These are phyloP conservation scores for Poicephalus gulielmi DNA, from an alignment of 2,113 vertebrate species.

Conservation along the genomic window DNA sequence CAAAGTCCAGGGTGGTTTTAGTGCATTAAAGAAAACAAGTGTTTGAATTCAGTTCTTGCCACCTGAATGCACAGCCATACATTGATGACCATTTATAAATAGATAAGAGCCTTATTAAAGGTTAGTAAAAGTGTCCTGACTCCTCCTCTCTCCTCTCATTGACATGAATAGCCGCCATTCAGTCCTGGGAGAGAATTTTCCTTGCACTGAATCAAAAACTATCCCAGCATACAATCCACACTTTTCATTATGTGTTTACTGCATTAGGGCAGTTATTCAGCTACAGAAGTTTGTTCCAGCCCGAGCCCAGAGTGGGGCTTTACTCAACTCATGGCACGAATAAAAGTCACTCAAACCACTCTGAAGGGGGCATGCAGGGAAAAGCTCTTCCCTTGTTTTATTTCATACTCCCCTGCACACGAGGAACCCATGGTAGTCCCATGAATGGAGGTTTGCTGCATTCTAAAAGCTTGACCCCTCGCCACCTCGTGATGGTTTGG, in stretches of 20 bases:
- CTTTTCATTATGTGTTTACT: neutral
- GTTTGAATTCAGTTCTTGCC: neutral
- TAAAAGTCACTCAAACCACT: neutral
- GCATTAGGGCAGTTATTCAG: conserved; percentile 25
- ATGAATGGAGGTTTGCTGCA: neutral
- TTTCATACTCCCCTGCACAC: neutral
- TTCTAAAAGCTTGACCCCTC: neutral
- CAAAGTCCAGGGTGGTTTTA: neutral
- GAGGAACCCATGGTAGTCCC: neutral
- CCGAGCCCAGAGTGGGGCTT: neutral
- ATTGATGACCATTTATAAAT: conserved; percentile 8
- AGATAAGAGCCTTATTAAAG: conserved; percentile 39
- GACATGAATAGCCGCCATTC: conserved; percentile 54
- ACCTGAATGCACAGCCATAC: neutral
- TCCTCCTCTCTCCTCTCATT: conserved; percentile 5
- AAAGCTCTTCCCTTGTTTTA: neutral
- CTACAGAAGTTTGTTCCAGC: neutral
- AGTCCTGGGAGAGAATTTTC: conserved; percentile 25
- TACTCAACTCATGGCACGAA: neutral
- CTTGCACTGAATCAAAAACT: neutral
- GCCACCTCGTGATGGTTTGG: neutral
- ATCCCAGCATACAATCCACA: neutral
- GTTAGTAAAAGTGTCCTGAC: conserved; percentile 44
- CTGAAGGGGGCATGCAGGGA: neutral
- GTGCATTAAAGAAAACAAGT: neutral